Percentiles rank a stretch among this genome's conserved stretches.
These are phyloP conservation scores for Priapulus caudatus DNA, from an alignment of 2,888 invertebrate species.

Conservation along the genomic window DNA sequence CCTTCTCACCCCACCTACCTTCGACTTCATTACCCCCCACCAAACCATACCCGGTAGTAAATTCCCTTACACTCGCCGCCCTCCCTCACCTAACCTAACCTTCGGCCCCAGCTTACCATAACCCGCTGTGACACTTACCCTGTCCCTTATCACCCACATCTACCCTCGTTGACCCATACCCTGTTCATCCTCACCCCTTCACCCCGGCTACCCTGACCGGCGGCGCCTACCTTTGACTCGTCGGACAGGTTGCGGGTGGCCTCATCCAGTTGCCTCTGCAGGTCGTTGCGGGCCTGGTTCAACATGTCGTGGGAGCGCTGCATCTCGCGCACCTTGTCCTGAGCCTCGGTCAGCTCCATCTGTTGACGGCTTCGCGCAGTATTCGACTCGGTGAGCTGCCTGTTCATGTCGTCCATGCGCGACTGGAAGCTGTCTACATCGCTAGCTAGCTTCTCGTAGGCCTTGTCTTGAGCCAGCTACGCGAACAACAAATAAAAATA, in stretches of 20 bases:
- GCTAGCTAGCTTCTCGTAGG: slow-evolving; percentile 71
- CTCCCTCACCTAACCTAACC: no score
- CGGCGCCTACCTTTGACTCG: no score
- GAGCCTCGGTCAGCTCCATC: slow-evolving; percentile 48
- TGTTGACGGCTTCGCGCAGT: slow-evolving; percentile 72
- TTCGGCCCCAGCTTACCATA: no score
- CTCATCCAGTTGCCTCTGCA: slow-evolving; percentile 42
- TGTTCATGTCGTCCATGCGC: slow-evolving; percentile 79
- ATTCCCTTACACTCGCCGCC: no score
- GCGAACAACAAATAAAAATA: slow-evolving; percentile 5
- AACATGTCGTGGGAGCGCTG: slow-evolving; percentile 91
- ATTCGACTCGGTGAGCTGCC: slow-evolving; percentile 47
- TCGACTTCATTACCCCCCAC: no score
- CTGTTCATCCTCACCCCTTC: no score
- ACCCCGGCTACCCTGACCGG: no score
- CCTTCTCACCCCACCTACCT: no score
- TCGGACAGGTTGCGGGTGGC: slow-evolving; percentile 35
- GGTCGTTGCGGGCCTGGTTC: slow-evolving; percentile 92
- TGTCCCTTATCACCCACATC: no score
- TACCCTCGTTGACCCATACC: no score
- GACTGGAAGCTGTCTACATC: slow-evolving; percentile 31
- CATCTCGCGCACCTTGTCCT: slow-evolving; percentile 72
- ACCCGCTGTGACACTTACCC: no score
- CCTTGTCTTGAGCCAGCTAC: slow-evolving; percentile 43
- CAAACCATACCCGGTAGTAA: no score